Percentiles rank a stretch among this genome's conserved stretches.
Evolutionary conservation across 2,888 invertebrate genomes (phyloP).

Genomic region (Sinhomidia bicolor): DNA sequence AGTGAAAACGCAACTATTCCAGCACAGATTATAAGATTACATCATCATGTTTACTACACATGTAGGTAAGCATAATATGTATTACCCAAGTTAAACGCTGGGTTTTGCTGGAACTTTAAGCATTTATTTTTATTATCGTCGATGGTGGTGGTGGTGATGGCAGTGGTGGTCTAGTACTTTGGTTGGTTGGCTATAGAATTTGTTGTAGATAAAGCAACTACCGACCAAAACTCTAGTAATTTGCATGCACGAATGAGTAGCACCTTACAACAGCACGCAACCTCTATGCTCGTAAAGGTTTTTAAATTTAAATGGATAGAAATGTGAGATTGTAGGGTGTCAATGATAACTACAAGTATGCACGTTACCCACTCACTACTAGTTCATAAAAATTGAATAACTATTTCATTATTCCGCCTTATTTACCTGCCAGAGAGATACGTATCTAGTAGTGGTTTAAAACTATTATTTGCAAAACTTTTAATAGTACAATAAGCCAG

Average conservation of each 20-base stretch:
- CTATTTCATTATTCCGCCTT: too few species aligned
- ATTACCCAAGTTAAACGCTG: neutral
- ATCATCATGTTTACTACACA: neutral
- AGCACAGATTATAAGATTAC: constrained; percentile 2
- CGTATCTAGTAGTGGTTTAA: too few species aligned
- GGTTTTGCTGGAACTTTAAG: neutral
- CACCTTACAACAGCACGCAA: neutral
- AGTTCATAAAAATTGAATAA: too few species aligned
- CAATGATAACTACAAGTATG: too few species aligned
- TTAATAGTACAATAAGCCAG: too few species aligned
- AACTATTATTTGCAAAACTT: too few species aligned
- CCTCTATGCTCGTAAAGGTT: neutral
- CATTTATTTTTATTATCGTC: neutral
- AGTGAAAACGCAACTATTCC: constrained; percentile 18
- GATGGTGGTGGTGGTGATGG: neutral
- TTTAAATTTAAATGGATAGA: neutral
- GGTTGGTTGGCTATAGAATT: neutral
- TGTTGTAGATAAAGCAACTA: neutral
- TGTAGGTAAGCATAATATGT: neutral
- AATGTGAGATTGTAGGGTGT: too few species aligned
- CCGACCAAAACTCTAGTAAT: neutral
- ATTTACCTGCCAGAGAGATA: too few species aligned
- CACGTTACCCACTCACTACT: too few species aligned
- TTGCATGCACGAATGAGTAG: constrained; percentile 46
- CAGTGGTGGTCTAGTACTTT: constrained; percentile 17